Conservation (phyloP, 2,888 invertebrate genomes). For the Coelogynopora nodosa region DNA sequence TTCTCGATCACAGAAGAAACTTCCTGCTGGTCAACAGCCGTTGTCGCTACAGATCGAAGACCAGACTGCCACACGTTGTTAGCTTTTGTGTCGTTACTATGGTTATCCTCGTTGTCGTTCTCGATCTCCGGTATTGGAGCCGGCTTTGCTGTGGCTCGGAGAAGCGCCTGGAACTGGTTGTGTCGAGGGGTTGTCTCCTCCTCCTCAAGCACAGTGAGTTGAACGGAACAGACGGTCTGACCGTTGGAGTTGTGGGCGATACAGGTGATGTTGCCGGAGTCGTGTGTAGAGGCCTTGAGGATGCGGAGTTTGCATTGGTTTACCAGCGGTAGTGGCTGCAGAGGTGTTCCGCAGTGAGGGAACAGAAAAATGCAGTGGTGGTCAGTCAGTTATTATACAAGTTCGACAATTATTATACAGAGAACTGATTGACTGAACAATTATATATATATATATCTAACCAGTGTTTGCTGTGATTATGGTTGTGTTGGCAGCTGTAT, state of each 20-base stretch:
- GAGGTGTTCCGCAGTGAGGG: too few relatives aligned
- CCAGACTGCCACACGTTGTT: background rate
- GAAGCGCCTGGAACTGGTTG: background rate
- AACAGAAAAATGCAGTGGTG: too few relatives aligned
- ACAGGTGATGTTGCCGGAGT: background rate
- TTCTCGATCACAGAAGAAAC: background rate
- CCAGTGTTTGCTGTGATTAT: too few relatives aligned
- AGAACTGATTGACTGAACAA: too few relatives aligned
- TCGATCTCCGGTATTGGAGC: background rate
- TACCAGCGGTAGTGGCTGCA: background rate
- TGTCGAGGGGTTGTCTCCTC: background rate
- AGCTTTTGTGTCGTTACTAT: too few relatives aligned
- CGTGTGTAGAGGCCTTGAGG: background rate
- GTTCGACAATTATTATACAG: too few relatives aligned
- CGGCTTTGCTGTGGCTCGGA: background rate
- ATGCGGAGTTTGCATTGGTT: background rate
- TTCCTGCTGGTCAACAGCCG: background rate
- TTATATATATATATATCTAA: too few relatives aligned
- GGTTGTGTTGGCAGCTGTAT: too few relatives aligned
- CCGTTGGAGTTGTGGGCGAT: background rate
- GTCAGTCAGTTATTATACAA: too few relatives aligned
- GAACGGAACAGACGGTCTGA: background rate
- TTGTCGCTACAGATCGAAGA: background rate
- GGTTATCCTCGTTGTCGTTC: background rate
- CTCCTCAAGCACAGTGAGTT: background rate